Base-by-base conservation (phyloP, 2,888 invertebrate species). In the Galerucella calmariensis region DNA sequence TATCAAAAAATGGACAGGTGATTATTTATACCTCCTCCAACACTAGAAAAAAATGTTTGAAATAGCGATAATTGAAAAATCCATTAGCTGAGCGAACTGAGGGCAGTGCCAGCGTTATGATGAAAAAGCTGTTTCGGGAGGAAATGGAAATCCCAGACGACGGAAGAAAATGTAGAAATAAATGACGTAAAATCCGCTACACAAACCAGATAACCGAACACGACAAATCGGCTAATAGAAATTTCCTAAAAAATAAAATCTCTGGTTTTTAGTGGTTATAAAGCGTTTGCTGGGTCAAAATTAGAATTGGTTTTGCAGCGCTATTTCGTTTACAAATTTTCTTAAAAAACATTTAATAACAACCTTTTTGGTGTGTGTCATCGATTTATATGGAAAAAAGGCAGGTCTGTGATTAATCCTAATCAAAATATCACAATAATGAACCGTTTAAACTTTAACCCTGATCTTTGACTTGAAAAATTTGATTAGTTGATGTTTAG, bases 181-280 rank as follows among this genome's bases (percentile, higher is more conserved):
- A 81, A 82, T 79, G 82, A 82, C 80, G 77, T 73, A 79, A 79
- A 79, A 81, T 79, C 80, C 80, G 78, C 78, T 77, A 79, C 80
- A 79, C 78, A 79, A 79, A 80, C 79, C 78, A 79, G 79, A 81
- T 79, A 81, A 79, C 81, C 79, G 80, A 79, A 79, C 79, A 80
- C 82, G 83, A 83, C 84, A 84, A 84, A 84, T 84, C 84, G 79
- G 78, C 81, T 84, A 84, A 83, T 82, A 82, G 81, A 82, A 83
- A 84, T 84, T 83, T 83, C 84, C 83, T 83, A 67, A 79, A 78
- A 81, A 82, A 81, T 80, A 82, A 83, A 83, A 81, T 83, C 81
- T 78, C 76, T 78, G 80, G 79, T 75, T 75, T 74, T 74, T 65
- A 46, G 44, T 65, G 63, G 20, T 62, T 62, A 12, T 27, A 3